Percentiles rank a stretch among this genome's conserved stretches.
These are phyloP conservation scores for Schizothorax lantsangensis DNA, from an alignment of 2,797 vertebrate species.

Conservation along the genomic window DNA sequence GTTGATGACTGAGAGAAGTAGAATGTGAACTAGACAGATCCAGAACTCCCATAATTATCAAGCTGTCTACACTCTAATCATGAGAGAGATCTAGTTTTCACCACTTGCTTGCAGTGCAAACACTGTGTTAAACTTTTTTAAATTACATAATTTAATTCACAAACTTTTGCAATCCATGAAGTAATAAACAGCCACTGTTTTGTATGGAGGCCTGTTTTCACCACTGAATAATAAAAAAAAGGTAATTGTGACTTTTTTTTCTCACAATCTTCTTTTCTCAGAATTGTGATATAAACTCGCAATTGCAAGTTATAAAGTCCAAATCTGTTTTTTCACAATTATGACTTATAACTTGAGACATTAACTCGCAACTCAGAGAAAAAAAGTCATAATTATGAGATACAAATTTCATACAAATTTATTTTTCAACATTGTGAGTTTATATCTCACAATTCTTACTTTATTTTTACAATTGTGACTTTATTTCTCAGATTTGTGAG, in stretches of 20 bases:
- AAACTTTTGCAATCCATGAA: not conserved
- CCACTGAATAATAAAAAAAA: not conserved
- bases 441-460: not conserved
- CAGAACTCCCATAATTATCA: not conserved
- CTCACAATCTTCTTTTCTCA: too few species aligned
- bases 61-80: not conserved
- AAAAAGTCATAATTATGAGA: too few species aligned
- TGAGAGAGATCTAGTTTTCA: not conserved
- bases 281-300: too few species aligned
- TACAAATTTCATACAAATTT: too few species aligned
- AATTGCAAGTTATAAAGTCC: too few species aligned
- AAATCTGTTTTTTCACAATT: too few species aligned
- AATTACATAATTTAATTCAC: not conserved
- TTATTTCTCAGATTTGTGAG: too few species aligned
- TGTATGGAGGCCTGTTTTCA: not conserved
- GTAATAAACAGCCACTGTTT: not conserved
- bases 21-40: not conserved
- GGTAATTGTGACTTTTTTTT: too few species aligned
- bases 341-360: too few species aligned
- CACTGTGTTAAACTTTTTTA: not conserved
- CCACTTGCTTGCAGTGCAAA: not conserved
- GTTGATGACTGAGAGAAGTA: not conserved
- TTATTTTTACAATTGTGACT: too few species aligned
- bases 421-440: not conserved
- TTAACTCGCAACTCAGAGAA: too few species aligned